These are phyloP conservation scores for Limnodromus scolopaceus DNA, from an alignment of 2,797 vertebrate genomes.

Conservation along the genomic window DNA sequence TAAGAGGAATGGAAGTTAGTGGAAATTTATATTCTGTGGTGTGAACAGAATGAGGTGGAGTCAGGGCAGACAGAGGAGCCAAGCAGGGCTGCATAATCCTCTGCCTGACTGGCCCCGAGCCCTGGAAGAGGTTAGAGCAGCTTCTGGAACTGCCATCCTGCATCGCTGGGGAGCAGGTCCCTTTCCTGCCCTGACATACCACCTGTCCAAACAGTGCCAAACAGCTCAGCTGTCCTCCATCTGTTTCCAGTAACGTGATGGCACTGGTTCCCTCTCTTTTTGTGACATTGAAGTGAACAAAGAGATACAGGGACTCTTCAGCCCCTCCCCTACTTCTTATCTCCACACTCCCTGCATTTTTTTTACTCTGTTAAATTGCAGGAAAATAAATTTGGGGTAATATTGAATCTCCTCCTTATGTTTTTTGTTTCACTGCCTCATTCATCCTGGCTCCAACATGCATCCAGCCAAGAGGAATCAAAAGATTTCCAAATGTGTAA, in stretches of 20 bases:
- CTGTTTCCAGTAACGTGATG: background rate
- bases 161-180: accelerated
- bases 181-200: background rate
- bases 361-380: background rate
- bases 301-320: background rate
- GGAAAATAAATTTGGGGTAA: background rate
- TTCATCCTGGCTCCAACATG: background rate
- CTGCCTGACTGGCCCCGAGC: background rate
- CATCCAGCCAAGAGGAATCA: background rate
- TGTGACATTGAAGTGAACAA: background rate
- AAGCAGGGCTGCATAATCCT: background rate
- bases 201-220: background rate
- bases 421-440: background rate
- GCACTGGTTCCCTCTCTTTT: background rate
- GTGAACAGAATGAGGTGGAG: background rate
- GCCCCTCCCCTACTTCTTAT: background rate
- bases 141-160: accelerated
- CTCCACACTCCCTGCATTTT: background rate
- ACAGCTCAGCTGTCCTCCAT: background rate
- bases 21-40: background rate
- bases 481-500: background rate
- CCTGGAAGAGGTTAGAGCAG: background rate
- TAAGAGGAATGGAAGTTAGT: background rate
- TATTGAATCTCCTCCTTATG: background rate
- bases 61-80: background rate